Percentiles rank a stretch among this genome's conserved stretches.
These are phyloP conservation scores for Ophion ventricosus DNA, from an alignment of 2,888 invertebrate species.

Conservation along the genomic window DNA sequence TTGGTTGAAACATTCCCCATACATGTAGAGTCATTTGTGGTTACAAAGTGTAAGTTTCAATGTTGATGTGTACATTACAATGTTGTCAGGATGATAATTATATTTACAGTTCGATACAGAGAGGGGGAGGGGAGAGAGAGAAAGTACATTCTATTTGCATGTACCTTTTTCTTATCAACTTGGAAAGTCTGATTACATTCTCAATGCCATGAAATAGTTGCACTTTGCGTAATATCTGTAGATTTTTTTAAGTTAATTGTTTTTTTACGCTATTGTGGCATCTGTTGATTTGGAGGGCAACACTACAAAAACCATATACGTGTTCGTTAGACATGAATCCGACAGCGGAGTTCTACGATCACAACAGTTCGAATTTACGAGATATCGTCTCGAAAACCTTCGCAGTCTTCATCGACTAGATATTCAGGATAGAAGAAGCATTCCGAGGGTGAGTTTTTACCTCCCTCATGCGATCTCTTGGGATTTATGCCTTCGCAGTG, in stretches of 20 bases:
- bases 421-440: conserved; percentile 23
- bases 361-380: neutral
- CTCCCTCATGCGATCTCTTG: conserved; percentile 51
- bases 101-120: no score
- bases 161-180: no score
- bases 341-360: neutral
- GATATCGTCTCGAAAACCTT: neutral
- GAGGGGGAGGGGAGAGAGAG: no score
- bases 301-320: conserved; percentile 35
- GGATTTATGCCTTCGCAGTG: conserved; percentile 68
- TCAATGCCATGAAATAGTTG: no score
- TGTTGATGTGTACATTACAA: no score
- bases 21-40: no score
- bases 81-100: no score
- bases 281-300: conserved; percentile 12
- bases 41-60: no score
- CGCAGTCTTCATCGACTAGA: neutral
- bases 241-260: neutral
- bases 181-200: no score
- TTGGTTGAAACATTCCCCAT: no score
- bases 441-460: conserved; percentile 29
- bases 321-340: conserved; percentile 34
- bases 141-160: no score
- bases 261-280: neutral
- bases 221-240: no score